Evolutionary conservation across 2,888 invertebrate genomes (phyloP).

Genomic region (Agrotis puta): DNA sequence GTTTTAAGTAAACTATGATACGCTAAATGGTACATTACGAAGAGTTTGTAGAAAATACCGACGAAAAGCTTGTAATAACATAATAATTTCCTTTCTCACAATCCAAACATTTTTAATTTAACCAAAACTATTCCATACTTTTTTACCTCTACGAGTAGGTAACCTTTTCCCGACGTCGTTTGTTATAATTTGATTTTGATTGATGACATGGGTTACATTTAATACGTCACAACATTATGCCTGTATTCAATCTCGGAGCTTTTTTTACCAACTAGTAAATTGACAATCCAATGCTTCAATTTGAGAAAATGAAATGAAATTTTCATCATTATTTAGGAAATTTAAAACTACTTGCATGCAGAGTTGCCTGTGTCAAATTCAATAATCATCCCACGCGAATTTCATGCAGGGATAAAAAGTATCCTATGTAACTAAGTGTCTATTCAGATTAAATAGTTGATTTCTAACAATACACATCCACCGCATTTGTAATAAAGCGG

Average conservation of each 20-base stretch:
- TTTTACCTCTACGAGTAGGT: constrained; percentile 10
- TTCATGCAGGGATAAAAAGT: too few relatives aligned
- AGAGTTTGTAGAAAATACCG: background rate
- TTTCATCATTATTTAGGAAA: too few relatives aligned
- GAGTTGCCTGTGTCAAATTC: too few relatives aligned
- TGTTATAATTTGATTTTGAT: constrained; percentile 31
- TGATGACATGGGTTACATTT: constrained; percentile 26
- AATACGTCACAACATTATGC: constrained; percentile 2
- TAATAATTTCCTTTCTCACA: constrained; percentile 7
- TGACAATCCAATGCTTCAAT: background rate
- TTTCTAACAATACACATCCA: too few relatives aligned
- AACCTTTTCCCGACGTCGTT: constrained; percentile 11
- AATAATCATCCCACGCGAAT: too few relatives aligned
- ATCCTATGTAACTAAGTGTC: too few relatives aligned
- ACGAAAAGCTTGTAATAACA: background rate
- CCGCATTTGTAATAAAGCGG: too few relatives aligned
- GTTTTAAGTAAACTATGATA: too few relatives aligned
- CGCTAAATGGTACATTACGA: background rate
- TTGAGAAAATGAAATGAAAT: too few relatives aligned
- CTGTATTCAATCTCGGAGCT: background rate
- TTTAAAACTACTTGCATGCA: too few relatives aligned
- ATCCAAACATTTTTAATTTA: constrained; percentile 10
- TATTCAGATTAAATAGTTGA: too few relatives aligned
- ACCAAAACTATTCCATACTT: constrained; percentile 1
- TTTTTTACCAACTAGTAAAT: background rate